These are phyloP conservation scores for Temnothorax longispinosus DNA, from an alignment of 1,140 invertebrate genomes.

Conservation along the genomic window DNA sequence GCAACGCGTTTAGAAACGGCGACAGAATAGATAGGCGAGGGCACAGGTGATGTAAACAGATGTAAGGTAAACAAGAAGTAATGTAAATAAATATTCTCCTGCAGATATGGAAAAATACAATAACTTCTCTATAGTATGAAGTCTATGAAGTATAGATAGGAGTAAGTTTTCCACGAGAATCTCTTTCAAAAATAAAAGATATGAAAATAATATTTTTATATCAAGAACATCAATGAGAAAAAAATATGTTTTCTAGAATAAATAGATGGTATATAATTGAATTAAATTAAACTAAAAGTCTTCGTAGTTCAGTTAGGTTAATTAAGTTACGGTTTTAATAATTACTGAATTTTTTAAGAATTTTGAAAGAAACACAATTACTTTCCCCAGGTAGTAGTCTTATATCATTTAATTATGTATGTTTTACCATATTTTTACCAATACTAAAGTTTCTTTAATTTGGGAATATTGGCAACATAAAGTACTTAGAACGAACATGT, in stretches of 20 bases:
- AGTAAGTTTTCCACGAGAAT: not conserved
- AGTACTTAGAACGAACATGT: not conserved
- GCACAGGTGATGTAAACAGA: not conserved
- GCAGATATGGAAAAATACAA: not conserved
- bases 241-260: not conserved
- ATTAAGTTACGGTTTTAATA: not conserved
- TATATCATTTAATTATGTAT: not conserved
- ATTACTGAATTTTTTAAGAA: not conserved
- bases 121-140: not conserved
- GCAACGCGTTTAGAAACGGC: not conserved
- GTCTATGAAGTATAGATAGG: no score
- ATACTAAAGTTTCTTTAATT: not conserved
- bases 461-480: not conserved
- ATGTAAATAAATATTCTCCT: constrained; percentile 1
- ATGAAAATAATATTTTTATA: not conserved
- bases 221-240: not conserved
- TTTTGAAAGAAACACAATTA: not conserved
- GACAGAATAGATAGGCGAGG: not conserved
- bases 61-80: not conserved
- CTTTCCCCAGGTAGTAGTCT: not conserved
- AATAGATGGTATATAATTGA: not conserved
- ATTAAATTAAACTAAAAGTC: not conserved
- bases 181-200: not conserved
- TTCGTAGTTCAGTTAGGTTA: not conserved
- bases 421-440: not conserved